Conservation (phyloP, 2,888 invertebrate species). For the Tupiocoris notatus region DNA sequence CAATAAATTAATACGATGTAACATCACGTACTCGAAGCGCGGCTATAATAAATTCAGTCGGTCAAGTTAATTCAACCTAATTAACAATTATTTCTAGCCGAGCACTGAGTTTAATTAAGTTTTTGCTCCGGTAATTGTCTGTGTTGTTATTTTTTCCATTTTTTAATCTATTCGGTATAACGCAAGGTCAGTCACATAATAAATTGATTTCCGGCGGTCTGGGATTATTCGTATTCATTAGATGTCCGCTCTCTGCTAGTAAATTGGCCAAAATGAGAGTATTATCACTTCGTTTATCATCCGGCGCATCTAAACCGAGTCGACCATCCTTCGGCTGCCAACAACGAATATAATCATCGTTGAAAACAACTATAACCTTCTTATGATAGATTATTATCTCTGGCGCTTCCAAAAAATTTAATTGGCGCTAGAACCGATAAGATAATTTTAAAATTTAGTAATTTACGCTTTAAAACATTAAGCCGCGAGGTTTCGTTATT, state of each 20-base stretch:
- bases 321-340: background rate
- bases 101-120: background rate
- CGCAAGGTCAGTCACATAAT: slow-evolving; percentile 28
- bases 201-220: slow-evolving; percentile 14
- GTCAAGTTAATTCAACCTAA: background rate
- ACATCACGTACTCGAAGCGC: too few relatives aligned
- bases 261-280: slow-evolving; percentile 18
- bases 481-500: too few relatives aligned
- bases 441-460: too few relatives aligned
- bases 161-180: background rate
- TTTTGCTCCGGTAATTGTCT: background rate
- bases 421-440: too few relatives aligned
- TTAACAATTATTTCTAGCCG: background rate
- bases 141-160: background rate
- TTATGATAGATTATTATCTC: too few relatives aligned
- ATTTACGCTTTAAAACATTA: too few relatives aligned
- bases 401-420: too few relatives aligned
- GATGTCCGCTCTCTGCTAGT: background rate
- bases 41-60: too few relatives aligned
- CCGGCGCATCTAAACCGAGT: background rate
- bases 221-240: slow-evolving; percentile 22
- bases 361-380: too few relatives aligned
- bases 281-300: slow-evolving; percentile 27
- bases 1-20: too few relatives aligned
- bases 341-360: background rate